phyloP scores from a whole-genome alignment of 1,140 invertebrate species.

The Linepithema humile region DNA sequence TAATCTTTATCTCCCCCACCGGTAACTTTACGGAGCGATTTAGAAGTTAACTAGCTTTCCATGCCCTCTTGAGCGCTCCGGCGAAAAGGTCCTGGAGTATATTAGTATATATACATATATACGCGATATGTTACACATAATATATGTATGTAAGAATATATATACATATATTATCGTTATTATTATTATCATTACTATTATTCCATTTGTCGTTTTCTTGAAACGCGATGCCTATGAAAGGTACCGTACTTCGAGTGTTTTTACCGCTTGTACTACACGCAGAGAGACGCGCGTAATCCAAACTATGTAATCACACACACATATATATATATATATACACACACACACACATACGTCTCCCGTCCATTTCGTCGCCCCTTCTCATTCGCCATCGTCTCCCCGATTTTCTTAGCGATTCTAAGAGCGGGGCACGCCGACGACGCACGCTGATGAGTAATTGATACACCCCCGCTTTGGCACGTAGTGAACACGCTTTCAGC shows the following conservation, averaged over 20 bases:
- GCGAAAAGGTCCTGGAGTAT: constrained; percentile 29
- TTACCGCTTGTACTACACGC: constrained; percentile 45
- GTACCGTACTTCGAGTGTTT: constrained; percentile 40
- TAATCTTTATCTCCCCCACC: constrained; percentile 19
- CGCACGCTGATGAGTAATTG: constrained; percentile 3
- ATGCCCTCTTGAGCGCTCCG: neutral
- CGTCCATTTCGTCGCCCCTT: neutral
- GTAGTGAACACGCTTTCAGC: neutral
- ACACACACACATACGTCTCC: constrained; percentile 35
- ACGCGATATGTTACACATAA: constrained; percentile 56
- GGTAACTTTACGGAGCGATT: constrained; percentile 25
- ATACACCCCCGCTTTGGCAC: constrained; percentile 8
- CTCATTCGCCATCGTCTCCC: constrained; percentile 24
- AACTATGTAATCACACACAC: constrained; percentile 34
- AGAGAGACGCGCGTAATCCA: constrained; percentile 1
- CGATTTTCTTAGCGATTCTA: constrained; percentile 2
- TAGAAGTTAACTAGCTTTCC: constrained; percentile 45
- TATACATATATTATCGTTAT: constrained; percentile 56
- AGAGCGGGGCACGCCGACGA: constrained; percentile 1
- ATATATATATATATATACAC: no score
- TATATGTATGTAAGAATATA: constrained; percentile 54
- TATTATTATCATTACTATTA: constrained; percentile 57
- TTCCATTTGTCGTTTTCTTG: constrained; percentile 11
- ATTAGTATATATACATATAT: constrained; percentile 37
- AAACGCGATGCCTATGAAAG: constrained; percentile 11